Conservation (phyloP, 2,888 invertebrate species). For the Tetrapedia diversipes region DNA sequence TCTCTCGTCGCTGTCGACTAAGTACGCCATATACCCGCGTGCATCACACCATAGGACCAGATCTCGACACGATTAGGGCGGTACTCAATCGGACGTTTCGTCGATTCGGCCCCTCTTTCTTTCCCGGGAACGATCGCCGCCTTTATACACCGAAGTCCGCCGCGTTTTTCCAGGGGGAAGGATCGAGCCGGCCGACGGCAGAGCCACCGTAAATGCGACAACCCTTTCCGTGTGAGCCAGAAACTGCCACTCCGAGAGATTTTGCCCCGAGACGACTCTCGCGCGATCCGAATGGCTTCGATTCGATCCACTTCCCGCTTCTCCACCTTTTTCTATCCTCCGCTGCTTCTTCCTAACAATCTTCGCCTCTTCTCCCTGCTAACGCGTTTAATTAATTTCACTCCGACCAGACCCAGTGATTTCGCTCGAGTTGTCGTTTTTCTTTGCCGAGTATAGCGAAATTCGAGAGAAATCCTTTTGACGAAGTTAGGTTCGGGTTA, state of each 20-base stretch:
- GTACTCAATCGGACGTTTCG: slow-evolving; percentile 72
- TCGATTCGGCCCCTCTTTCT: slow-evolving; percentile 65
- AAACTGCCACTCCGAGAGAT: slow-evolving; percentile 49
- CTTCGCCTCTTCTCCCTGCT: not conserved
- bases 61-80: slow-evolving; percentile 74
- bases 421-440: not conserved
- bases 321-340: not conserved
- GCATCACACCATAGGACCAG: slow-evolving; percentile 74
- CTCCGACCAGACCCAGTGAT: not conserved
- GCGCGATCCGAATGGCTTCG: slow-evolving; percentile 18
- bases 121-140: slow-evolving; percentile 61
- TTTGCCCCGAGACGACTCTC: slow-evolving; percentile 18
- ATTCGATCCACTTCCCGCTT: not conserved
- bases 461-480: not conserved
- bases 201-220: slow-evolving; percentile 59
- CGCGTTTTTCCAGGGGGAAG: slow-evolving; percentile 61
- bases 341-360: no score
- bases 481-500: no score
- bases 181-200: slow-evolving; percentile 9
- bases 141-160: slow-evolving; percentile 58
- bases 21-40: slow-evolving; percentile 75
- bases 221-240: slow-evolving; percentile 64
- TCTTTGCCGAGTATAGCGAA: not conserved
- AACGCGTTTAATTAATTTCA: slow-evolving; percentile 43
- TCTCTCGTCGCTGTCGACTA: slow-evolving; percentile 69